Evolutionary conservation across 2,888 invertebrate genomes (phyloP), one percentile per base, ranked within the genome.

Genomic region (Eupithecia exiguata): DNA sequence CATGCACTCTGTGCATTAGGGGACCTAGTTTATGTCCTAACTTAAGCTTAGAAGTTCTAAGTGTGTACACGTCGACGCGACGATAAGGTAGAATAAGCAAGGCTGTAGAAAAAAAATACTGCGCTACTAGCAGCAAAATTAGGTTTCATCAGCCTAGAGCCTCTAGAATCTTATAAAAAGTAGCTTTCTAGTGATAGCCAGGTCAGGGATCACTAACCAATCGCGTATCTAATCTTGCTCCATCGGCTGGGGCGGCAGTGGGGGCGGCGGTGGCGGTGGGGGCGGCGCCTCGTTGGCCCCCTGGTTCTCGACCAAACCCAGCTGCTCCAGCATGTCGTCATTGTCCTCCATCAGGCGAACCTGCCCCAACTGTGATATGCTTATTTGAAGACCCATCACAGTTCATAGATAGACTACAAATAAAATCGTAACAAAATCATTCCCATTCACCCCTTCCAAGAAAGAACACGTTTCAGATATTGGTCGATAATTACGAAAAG

Each of bases 201-300:
- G 58, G 9, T 63, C 35, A 10, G 5, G 18, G n/a, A n/a, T 65
- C 10, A 75, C 76, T 73, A 35, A 80, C 77, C 78, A 70, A 73
- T 66, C 62, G 71, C 72, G 74, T 77, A 78, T 77, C 82, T 86
- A 87, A 78, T 91, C 91, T 77, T 92, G 93, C 82, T 94, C 92
- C 92, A 93, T 90, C 93, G 96, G 82, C 91, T 96, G 78, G 96
- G 98, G 71, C 85, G 98, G 98, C 87, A 98, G 98, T 0, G 82
- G 86, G 0, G 82, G 86, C 9, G 87, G 97, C 96, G 76, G 96
- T 95, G 82, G 97, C 95, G 74, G 98, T 96, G 83, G 96, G 95
- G 84, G 85, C 89, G 87, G 84, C n/a, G 85, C 85, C 58, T 87
- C 83, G 77, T 89, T 90, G 76, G 85, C 87, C 16, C 80, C 87